Evolutionary conservation across 2,113 vertebrate species (phyloP), one percentile per base, ranked within the genome.

Genomic region (Terrapene triunguis): DNA sequence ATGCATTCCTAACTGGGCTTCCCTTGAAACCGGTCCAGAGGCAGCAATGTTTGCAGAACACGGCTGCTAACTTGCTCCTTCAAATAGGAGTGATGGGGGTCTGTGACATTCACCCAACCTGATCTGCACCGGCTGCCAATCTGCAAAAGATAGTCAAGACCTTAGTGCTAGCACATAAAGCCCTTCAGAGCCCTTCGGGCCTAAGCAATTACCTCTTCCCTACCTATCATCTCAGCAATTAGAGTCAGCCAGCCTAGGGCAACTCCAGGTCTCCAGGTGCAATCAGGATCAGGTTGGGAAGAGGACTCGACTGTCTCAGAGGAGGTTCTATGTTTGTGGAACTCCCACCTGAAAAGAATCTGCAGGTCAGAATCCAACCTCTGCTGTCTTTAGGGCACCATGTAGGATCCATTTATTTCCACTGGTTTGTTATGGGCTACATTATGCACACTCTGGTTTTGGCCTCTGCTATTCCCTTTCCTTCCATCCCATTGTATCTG

Each of bases 1-100:
- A 86, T 1, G 1, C 44, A 19, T 57, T 93, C 48, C 44, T 89
- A 86, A 80, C 74, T 89, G 57, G 35, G 80, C 65, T 87, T 42
- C 78, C 29, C 35, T 57, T 88, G 89, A 62, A 87, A 80, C 38
- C 0, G 0, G 17, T 54, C 51, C 87, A 79, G 82, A 74, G 51
- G 13, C 59, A 80, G 50, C 88, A 74, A 53, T 54, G 35, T 2
- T 6, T 65, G 21, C 59, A 53, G 42, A 24, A 17, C 32, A 21
- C 14, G 2, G 55, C 32, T 65, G 32, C 35, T n/a, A 65, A 65
- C 32, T 69, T 69, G 62, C 35, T 35, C 62, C 35, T 69, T 69
- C 32, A 17, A 9, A 69, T 17, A n/a, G 62, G 62, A n/a, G 62
- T n/a, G 35, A 69, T 10, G 35, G 62, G 62, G 62, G 35, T 19